phyloP scores from a whole-genome alignment of 2,797 vertebrate species.

The Thalassophryne amazonica region DNA sequence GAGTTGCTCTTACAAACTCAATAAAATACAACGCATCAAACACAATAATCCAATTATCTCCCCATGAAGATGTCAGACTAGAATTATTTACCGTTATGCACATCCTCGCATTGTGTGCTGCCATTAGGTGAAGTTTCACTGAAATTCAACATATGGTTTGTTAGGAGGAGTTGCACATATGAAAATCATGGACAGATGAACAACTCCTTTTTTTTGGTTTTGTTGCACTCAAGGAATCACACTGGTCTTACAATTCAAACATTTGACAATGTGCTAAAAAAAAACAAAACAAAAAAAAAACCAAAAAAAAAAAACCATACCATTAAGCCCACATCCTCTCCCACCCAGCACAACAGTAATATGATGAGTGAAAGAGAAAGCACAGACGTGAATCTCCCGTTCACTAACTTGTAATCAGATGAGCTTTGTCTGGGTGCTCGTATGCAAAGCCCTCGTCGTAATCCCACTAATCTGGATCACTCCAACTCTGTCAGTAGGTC shows the following conservation, averaged over 20 bases:
- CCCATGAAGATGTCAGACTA: no score
- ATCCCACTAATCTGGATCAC: constrained; percentile 71
- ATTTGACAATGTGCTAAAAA: background rate
- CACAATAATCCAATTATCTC: no score
- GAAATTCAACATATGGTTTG: no score
- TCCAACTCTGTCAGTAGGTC: constrained; percentile 63
- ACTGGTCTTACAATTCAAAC: background rate
- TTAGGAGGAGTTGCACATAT: no score
- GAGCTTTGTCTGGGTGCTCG: constrained; percentile 41
- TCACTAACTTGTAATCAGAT: constrained; percentile 38
- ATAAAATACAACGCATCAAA: no score
- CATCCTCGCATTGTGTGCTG: no score
- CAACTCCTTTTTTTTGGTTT: no score
- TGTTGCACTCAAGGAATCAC: no score
- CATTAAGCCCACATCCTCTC: background rate
- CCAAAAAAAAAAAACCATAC: background rate
- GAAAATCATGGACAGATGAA: no score
- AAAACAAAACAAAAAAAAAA: background rate
- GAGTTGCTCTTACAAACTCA: no score
- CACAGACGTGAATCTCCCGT: constrained; percentile 33
- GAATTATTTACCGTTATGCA: no score
- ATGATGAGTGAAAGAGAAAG: constrained; percentile 40
- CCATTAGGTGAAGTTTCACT: no score
- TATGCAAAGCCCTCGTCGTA: constrained; percentile 46
- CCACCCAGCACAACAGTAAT: background rate